Conservation (phyloP, 2,888 invertebrate genomes). For the Meteorus cinctellus region DNA sequence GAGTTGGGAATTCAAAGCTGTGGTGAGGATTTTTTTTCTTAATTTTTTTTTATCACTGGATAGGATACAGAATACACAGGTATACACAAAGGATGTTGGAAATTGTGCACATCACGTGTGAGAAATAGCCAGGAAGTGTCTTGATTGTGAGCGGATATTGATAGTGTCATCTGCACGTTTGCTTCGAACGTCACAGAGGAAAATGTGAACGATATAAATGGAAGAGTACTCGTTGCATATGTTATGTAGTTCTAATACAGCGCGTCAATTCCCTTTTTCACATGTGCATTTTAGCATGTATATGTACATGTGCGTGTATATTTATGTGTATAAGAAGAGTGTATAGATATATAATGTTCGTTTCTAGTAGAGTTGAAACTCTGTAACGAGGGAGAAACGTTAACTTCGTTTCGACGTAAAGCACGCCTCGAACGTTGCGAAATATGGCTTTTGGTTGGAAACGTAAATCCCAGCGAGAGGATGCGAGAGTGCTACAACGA, state of each 20-base stretch:
- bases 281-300: neutral
- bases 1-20: constrained; percentile 34
- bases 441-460: constrained; percentile 41
- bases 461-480: constrained; percentile 32
- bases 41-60: neutral
- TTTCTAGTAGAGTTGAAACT: constrained; percentile 27
- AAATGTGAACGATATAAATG: neutral
- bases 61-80: neutral
- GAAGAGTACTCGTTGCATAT: neutral
- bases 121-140: constrained; percentile 28
- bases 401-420: constrained; percentile 36
- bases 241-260: neutral
- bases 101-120: constrained; percentile 18
- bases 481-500: constrained; percentile 31
- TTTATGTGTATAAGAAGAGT: constrained; percentile 8
- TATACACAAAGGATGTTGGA: constrained; percentile 1
- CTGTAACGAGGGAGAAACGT: constrained; percentile 35
- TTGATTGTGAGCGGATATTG: constrained; percentile 25
- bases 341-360: constrained; percentile 16
- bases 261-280: neutral
- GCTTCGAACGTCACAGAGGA: constrained; percentile 21
- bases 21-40: constrained; percentile 32
- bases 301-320: neutral
- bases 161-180: constrained; percentile 11
- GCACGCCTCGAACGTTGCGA: constrained; percentile 32